These are phyloP conservation scores for Agapornis roseicollis DNA, from an alignment of 2,113 vertebrate species.

Conservation along the genomic window DNA sequence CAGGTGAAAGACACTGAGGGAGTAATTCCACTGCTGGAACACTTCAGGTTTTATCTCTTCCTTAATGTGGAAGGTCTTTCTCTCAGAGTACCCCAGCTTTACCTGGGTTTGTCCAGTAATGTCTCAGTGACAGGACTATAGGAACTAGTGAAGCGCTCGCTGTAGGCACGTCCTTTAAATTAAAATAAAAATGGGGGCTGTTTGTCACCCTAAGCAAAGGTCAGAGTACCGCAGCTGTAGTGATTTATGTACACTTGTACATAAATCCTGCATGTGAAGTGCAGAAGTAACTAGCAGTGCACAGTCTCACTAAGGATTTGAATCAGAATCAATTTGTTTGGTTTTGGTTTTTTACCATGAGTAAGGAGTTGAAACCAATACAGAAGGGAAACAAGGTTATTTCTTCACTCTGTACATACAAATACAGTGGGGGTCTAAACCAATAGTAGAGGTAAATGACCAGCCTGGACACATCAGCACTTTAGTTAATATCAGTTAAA, in stretches of 20 bases:
- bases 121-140: neutral
- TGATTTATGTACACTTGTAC: constrained; percentile 31
- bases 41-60: neutral
- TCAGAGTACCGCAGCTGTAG: neutral
- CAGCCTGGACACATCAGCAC: constrained; percentile 70
- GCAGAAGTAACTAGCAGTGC: neutral
- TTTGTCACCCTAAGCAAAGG: neutral
- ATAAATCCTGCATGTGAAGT: constrained; percentile 25
- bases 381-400: neutral
- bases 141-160: neutral
- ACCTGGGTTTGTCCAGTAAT: neutral
- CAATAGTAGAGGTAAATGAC: constrained; percentile 59
- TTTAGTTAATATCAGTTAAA: constrained; percentile 70
- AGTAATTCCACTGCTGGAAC: neutral
- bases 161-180: neutral
- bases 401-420: constrained; percentile 39
- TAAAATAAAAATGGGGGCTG: neutral
- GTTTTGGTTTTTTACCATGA: neutral
- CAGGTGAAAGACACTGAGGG: neutral
- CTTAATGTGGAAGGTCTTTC: neutral
- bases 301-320: neutral
- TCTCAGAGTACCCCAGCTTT: constrained; percentile 2
- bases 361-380: neutral
- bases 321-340: neutral
- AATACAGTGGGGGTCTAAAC: constrained; percentile 51